Conservation (phyloP, 2,888 invertebrate genomes). For the Germaria angustata region DNA sequence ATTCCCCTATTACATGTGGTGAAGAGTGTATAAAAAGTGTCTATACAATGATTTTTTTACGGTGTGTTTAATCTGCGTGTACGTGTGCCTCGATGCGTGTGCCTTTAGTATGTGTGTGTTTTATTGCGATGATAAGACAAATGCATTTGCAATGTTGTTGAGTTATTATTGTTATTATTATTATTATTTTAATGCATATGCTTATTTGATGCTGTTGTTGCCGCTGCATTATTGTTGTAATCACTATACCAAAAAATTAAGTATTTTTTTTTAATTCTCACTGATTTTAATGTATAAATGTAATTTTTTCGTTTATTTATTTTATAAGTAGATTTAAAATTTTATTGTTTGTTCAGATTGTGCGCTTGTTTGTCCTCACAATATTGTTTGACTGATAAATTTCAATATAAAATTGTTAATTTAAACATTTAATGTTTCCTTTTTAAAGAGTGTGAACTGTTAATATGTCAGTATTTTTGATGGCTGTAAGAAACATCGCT, state of each 20-base stretch:
- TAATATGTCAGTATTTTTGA: neutral
- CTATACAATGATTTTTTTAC: too few relatives aligned
- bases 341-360: conserved; percentile 46
- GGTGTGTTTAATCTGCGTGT: neutral
- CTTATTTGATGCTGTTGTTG: conserved; percentile 44
- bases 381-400: conserved; percentile 60
- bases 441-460: conserved; percentile 7
- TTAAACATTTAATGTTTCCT: neutral
- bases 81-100: neutral
- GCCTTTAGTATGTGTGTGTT: conserved; percentile 34
- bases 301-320: conserved; percentile 23
- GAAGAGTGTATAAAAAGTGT: too few relatives aligned
- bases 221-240: conserved; percentile 60
- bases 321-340: conserved; percentile 57
- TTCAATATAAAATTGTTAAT: conserved; percentile 34
- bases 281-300: conserved; percentile 51
- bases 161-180: conserved; percentile 59
- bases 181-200: conserved; percentile 62
- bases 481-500: neutral
- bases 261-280: conserved; percentile 50
- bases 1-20: too few relatives aligned
- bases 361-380: conserved; percentile 32
- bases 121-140: conserved; percentile 66
- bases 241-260: conserved; percentile 62
- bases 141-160: conserved; percentile 65